Conservation (phyloP, 2,113 vertebrate genomes). For the Uria aalge region DNA sequence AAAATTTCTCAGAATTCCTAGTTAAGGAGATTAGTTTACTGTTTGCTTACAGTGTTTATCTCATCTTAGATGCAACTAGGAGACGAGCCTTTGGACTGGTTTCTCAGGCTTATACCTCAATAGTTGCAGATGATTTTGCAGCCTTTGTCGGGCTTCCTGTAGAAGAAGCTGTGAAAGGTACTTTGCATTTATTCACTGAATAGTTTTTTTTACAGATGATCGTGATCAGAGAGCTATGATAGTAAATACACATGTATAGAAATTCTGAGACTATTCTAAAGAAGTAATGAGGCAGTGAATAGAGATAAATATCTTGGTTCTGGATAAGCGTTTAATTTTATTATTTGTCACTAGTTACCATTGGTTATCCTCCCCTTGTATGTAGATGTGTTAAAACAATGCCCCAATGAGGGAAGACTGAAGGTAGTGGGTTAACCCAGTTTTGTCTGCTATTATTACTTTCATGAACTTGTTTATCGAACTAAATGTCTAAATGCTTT, state of each 20-base stretch:
- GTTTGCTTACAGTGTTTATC: background rate
- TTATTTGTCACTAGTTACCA: background rate
- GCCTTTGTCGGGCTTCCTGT: slow-evolving; percentile 94
- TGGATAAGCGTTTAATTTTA: background rate
- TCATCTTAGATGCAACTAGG: slow-evolving; percentile 83
- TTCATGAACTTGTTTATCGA: background rate
- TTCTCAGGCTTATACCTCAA: slow-evolving; percentile 95
- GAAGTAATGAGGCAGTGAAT: background rate
- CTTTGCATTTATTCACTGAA: background rate
- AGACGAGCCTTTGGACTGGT: slow-evolving; percentile 89
- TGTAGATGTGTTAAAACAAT: background rate
- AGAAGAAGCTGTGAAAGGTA: slow-evolving; percentile 96
- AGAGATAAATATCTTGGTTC: background rate
- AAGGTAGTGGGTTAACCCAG: background rate
- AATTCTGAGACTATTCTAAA: background rate
- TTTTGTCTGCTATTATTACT: background rate
- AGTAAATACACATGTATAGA: background rate
- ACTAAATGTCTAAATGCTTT: background rate
- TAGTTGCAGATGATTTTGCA: slow-evolving; percentile 91
- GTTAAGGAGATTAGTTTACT: background rate
- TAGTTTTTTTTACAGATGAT: background rate
- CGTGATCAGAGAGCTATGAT: background rate
- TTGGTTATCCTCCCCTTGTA: background rate
- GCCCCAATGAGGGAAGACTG: background rate
- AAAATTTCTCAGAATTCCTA: background rate